Percentiles rank a stretch among this genome's conserved stretches.
Evolutionary conservation across 1,140 invertebrate genomes (phyloP).

Genomic region (Hetaerina americana): DNA sequence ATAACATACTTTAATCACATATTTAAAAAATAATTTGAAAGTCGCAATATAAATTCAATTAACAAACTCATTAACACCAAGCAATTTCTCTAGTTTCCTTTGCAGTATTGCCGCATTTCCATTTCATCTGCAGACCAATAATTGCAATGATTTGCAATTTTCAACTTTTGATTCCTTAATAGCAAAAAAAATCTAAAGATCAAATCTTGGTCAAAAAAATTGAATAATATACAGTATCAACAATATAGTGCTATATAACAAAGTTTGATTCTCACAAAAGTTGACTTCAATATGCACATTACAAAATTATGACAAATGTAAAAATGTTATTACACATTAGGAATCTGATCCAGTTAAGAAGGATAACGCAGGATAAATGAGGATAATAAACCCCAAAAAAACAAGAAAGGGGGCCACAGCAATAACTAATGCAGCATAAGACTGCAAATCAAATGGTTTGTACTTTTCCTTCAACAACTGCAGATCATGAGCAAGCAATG

Average conservation of each 20-base stretch:
- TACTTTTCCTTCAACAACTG: conserved; percentile 27
- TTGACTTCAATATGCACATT: background rate
- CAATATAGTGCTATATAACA: background rate
- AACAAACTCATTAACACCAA: background rate
- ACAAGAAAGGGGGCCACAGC: background rate
- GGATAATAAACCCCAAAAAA: background rate
- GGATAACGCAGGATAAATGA: background rate
- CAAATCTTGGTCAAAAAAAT: too few relatives aligned
- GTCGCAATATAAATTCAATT: background rate
- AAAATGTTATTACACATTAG: background rate
- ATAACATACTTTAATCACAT: background rate
- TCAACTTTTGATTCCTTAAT: too few relatives aligned
- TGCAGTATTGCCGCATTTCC: too few relatives aligned
- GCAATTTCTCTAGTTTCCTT: background rate
- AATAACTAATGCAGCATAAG: background rate
- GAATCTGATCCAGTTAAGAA: background rate
- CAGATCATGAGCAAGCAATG: conserved; percentile 29
- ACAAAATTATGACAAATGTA: background rate
- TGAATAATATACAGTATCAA: too few relatives aligned
- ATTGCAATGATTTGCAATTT: too few relatives aligned
- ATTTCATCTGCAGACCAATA: too few relatives aligned
- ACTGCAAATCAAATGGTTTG: conserved; percentile 22
- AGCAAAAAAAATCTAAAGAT: too few relatives aligned
- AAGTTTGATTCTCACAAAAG: background rate
- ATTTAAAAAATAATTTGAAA: background rate